Percentiles rank a stretch among this genome's conserved stretches.
Evolutionary conservation across 2,113 vertebrate genomes (phyloP).

Genomic region (Balaenoptera acutorostrata): DNA sequence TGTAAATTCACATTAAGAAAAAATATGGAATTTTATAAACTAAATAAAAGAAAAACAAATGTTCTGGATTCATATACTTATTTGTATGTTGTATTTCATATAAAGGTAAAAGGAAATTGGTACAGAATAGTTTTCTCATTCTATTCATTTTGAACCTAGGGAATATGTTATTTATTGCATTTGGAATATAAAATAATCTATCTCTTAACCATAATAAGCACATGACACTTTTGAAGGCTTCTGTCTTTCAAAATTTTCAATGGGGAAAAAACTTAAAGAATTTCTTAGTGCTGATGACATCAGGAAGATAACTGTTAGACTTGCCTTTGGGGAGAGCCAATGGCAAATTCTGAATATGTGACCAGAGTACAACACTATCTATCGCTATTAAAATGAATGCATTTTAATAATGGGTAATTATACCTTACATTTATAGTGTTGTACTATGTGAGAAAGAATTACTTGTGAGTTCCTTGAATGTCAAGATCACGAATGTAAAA

Average conservation of each 20-base stretch:
- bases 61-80: background rate
- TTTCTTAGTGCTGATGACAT: background rate
- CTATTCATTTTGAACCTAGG: slow-evolving; percentile 43
- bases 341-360: background rate
- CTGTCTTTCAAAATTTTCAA: background rate
- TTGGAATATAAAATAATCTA: slow-evolving; percentile 58
- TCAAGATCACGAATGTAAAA: background rate
- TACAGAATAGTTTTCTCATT: slow-evolving; percentile 13
- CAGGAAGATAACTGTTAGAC: background rate
- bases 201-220: background rate
- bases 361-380: background rate
- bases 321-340: background rate
- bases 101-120: background rate
- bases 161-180: slow-evolving; percentile 34
- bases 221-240: background rate
- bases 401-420: background rate
- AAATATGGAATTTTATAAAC: background rate
- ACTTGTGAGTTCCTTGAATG: background rate
- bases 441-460: background rate
- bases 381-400: background rate
- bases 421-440: background rate
- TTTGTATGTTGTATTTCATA: background rate
- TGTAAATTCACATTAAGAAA: background rate
- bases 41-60: background rate
- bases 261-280: background rate